Evolutionary conservation across 2,888 invertebrate species (phyloP).

Genomic region (Drosophila picticornis): DNA sequence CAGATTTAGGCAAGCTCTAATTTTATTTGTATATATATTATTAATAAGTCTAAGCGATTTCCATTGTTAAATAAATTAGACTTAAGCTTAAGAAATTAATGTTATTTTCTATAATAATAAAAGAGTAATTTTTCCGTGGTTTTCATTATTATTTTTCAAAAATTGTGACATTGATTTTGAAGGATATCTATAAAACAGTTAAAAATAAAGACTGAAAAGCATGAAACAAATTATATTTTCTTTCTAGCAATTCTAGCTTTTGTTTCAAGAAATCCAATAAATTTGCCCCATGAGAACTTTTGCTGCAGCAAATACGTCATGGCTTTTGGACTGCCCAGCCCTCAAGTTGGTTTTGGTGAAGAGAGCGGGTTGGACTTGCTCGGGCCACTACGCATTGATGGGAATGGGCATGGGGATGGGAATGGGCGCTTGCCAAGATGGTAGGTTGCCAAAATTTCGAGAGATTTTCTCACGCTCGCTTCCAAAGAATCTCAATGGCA

Average conservation of each 20-base stretch:
- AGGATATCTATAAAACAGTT: background rate
- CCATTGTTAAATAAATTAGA: background rate
- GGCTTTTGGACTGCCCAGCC: constrained; percentile 35
- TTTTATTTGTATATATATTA: background rate
- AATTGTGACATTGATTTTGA: background rate
- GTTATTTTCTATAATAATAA: background rate
- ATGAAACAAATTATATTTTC: background rate
- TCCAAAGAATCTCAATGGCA: constrained; percentile 73
- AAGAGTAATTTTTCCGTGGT: rapidly evolving
- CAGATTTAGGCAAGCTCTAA: background rate
- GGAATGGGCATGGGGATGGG: constrained; percentile 50
- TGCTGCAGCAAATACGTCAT: constrained; percentile 34
- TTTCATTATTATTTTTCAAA: background rate
- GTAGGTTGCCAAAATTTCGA: constrained; percentile 72
- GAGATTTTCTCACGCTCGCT: constrained; percentile 72
- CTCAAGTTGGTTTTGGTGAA: constrained; percentile 14
- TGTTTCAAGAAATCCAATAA: background rate
- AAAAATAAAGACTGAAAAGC: background rate
- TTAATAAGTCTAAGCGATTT: background rate
- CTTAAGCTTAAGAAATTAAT: background rate
- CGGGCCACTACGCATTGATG: constrained; percentile 42
- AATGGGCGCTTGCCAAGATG: constrained; percentile 75
- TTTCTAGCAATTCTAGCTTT: background rate
- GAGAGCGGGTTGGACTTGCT: background rate
- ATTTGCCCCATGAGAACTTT: background rate